Conservation (phyloP, 2,888 invertebrate species). For the Odontocerum albicorne region DNA sequence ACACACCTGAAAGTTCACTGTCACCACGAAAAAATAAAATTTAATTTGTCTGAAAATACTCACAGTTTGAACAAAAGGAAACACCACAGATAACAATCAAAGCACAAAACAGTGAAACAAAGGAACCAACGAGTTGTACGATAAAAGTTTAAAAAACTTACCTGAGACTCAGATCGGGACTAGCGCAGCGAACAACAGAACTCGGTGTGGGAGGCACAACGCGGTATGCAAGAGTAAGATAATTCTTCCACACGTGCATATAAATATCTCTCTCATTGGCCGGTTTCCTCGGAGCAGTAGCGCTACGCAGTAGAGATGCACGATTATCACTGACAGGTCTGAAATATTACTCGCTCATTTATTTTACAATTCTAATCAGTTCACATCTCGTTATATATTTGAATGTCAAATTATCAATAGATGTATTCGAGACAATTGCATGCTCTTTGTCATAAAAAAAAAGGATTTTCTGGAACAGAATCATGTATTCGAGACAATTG, state of each 20-base stretch:
- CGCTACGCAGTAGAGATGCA: slow-evolving; percentile 88
- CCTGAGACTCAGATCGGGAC: slow-evolving; percentile 90
- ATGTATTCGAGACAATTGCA: no score
- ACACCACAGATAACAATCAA: not conserved
- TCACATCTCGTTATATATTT: no score
- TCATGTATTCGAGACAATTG: no score
- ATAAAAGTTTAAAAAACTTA: no score
- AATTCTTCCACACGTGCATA: slow-evolving; percentile 97
- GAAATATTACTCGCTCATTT: no score
- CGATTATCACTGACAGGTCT: slow-evolving; percentile 96
- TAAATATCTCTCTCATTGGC: slow-evolving; percentile 93
- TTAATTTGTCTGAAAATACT: not conserved
- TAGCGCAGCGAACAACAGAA: slow-evolving; percentile 86
- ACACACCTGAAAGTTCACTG: no score
- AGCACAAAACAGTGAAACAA: no score
- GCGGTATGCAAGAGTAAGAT: slow-evolving; percentile 93
- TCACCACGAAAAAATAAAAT: no score
- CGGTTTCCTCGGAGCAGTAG: slow-evolving; percentile 85
- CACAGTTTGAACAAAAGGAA: slow-evolving; percentile 5
- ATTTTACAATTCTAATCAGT: no score
- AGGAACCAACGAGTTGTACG: no score
- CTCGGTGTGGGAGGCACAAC: slow-evolving; percentile 91
- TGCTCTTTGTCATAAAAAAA: no score
- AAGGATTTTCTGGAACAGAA: no score
- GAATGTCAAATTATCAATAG: not conserved